Base-by-base conservation (phyloP, 1,140 invertebrate species). In the Heliconius hermathena region DNA sequence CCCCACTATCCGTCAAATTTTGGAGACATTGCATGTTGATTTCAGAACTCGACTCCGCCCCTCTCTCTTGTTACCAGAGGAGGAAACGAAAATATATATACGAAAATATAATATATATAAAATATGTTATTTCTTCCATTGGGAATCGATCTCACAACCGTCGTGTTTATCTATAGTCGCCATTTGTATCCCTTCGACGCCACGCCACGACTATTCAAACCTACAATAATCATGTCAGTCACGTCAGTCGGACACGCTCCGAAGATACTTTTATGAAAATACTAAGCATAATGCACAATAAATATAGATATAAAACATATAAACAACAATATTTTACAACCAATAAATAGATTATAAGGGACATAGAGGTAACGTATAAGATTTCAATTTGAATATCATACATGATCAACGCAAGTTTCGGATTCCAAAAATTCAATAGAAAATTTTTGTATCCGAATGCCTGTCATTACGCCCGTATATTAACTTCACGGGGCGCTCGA, bases 381-480 rank as follows among this genome's bases (percentile, higher is more conserved):
- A 90, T 89, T 89, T 90, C 86, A 90, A 89, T 87, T 87, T 84
- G 81, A 87, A 89, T 84, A 84, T 82, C 81, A 74, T 79, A 89
- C 82, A 87, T 87, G 83, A 88, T 87, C 85, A 81, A 83, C 83
- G 85, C 87, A 87, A 87, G 86, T 78, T 88, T 79, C 77, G 82
- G 83, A 91, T 92, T 87, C 91, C 90, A 82, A 77, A 82, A 78
- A 82, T 82, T 82, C 60, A 52, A 82, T 76, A 82, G 70, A 73
- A 79, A 74, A 78, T 26, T 41, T 78, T 81, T 75, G 73, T 72
- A 79, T 73, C 49, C 77, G 81, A 82, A 79, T 77, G 78, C 76
- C 78, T 92, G 88, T 91, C 90, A 90, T 88, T 92, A 87, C 83
- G 84, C 76, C 86, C 87, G 87, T 92, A 90, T 85, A 89, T 91